phyloP scores from a whole-genome alignment of 2,888 invertebrate species.

The Maniola hyperantus region DNA sequence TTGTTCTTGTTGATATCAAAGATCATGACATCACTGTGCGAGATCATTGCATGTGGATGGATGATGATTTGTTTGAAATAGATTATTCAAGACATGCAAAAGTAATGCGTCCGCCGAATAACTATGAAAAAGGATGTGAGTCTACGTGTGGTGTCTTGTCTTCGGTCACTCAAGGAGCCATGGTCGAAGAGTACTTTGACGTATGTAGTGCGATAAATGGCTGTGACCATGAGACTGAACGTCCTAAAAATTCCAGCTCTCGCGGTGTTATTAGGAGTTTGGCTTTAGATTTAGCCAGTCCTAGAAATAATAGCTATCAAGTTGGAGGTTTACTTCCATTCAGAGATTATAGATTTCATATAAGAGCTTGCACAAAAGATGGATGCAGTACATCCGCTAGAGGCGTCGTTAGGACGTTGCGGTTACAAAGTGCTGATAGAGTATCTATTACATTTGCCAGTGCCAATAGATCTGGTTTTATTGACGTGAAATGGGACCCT shows the following conservation, averaged over 20 bases:
- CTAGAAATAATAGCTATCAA: slow-evolving; percentile 50
- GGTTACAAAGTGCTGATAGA: slow-evolving; percentile 56
- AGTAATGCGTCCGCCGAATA: slow-evolving; percentile 62
- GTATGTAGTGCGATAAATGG: slow-evolving; percentile 54
- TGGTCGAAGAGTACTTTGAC: slow-evolving; percentile 66
- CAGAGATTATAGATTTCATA: slow-evolving; percentile 67
- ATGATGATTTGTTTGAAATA: slow-evolving; percentile 49
- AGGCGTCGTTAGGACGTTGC: slow-evolving; percentile 60
- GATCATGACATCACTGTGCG: slow-evolving; percentile 49
- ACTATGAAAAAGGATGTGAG: slow-evolving; percentile 65
- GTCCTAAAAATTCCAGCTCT: slow-evolving; percentile 52
- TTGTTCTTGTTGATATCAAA: slow-evolving; percentile 59
- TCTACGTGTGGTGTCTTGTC: slow-evolving; percentile 66
- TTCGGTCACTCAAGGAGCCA: slow-evolving; percentile 55
- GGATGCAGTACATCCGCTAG: slow-evolving; percentile 64
- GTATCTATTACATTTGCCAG: slow-evolving; percentile 48
- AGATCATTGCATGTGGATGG: slow-evolving; percentile 56
- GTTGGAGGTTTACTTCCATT: slow-evolving; percentile 65
- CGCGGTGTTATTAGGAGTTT: slow-evolving; percentile 56
- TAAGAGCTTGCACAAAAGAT: slow-evolving; percentile 60
- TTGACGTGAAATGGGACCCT: slow-evolving; percentile 62
- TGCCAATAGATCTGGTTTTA: slow-evolving; percentile 49
- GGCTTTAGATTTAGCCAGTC: slow-evolving; percentile 53
- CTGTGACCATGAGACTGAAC: slow-evolving; percentile 54
- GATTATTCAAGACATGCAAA: slow-evolving; percentile 63